These are phyloP conservation scores for Buteo buteo DNA, from an alignment of 2,113 vertebrate species.

Conservation along the genomic window DNA sequence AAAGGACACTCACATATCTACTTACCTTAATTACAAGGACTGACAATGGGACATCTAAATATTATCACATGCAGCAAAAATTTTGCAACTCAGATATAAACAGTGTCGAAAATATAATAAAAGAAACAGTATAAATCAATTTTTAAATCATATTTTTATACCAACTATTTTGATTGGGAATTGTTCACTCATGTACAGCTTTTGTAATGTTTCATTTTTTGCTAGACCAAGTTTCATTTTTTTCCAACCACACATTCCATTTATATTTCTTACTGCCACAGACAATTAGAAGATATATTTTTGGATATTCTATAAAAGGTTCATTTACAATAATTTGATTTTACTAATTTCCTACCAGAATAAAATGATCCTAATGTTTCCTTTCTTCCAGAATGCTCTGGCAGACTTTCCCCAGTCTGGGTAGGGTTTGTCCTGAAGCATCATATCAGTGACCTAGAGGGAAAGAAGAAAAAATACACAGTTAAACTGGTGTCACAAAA, in stretches of 20 bases:
- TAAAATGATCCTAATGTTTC: slow-evolving; percentile 90
- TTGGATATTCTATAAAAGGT: background rate
- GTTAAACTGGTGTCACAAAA: background rate
- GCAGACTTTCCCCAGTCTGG: slow-evolving; percentile 93
- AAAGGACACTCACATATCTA: background rate
- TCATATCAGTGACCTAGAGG: slow-evolving; percentile 95
- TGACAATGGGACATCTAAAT: background rate
- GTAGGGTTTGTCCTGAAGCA: slow-evolving; percentile 95
- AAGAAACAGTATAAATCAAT: background rate
- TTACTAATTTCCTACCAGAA: slow-evolving; percentile 84
- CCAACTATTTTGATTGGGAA: background rate
- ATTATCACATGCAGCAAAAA: background rate
- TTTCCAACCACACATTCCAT: background rate
- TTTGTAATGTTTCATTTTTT: background rate
- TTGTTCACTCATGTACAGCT: background rate
- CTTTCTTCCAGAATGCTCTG: slow-evolving; percentile 93
- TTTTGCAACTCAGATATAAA: background rate
- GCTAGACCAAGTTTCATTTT: background rate
- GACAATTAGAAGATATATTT: background rate
- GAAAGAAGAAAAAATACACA: background rate
- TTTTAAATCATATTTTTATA: background rate
- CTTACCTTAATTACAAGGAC: background rate
- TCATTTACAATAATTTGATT: background rate
- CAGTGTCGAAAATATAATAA: background rate
- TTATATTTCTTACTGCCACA: background rate